These are phyloP conservation scores for Drosophila phalerata DNA, from an alignment of 2,888 invertebrate species.

Conservation along the genomic window DNA sequence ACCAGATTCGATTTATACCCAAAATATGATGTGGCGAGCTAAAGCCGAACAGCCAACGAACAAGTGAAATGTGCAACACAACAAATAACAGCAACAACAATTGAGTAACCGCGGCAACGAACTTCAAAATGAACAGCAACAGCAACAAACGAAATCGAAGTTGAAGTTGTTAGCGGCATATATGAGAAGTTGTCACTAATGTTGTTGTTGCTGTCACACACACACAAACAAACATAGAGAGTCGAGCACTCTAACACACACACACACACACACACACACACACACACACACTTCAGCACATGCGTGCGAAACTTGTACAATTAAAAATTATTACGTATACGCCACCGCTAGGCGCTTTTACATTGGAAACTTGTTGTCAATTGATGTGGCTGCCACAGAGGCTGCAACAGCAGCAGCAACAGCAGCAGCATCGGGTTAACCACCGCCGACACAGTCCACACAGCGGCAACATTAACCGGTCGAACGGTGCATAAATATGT, in stretches of 20 bases:
- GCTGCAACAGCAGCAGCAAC: background rate
- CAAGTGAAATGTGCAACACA: constrained; percentile 74
- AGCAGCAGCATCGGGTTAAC: constrained; percentile 57
- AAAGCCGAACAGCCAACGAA: constrained; percentile 37
- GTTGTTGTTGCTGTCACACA: constrained; percentile 47
- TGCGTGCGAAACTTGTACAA: constrained; percentile 72
- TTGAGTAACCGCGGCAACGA: constrained; percentile 70
- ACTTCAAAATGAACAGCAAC: constrained; percentile 66
- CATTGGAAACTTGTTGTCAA: constrained; percentile 58
- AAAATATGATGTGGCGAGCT: constrained; percentile 39
- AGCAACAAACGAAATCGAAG: constrained; percentile 29
- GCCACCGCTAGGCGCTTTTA: constrained; percentile 53
- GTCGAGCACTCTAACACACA: constrained; percentile 11
- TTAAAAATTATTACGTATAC: constrained; percentile 81
- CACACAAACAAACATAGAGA: constrained; percentile 23
- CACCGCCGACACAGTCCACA: constrained; percentile 58
- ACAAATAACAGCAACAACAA: constrained; percentile 28
- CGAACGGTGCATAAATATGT: constrained; percentile 42
- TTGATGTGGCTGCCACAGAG: constrained; percentile 35
- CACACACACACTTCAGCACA: constrained; percentile 25
- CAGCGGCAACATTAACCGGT: constrained; percentile 60
- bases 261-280: constrained; percentile 11
- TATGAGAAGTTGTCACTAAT: constrained; percentile 47
- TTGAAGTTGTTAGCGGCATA: constrained; percentile 55
- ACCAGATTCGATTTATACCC: constrained; percentile 86